Percentiles rank a stretch among this genome's conserved stretches.
Conservation (phyloP, 2,797 vertebrate species). For the Melanotaenia nigrans region DNA sequence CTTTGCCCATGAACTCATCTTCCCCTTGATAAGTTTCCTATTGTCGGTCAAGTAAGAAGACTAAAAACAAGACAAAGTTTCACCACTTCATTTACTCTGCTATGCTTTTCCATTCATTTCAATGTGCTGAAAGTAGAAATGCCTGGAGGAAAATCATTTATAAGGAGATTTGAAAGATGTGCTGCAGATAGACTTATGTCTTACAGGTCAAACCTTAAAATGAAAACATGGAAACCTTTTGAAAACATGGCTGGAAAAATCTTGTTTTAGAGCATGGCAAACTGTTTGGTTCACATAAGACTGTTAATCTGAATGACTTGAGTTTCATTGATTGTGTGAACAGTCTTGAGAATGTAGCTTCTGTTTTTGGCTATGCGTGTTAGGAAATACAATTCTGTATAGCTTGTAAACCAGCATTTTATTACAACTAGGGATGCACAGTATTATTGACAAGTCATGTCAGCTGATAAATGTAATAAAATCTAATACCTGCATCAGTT, state of each 20-base stretch:
- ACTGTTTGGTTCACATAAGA: neutral
- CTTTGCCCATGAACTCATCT: too few species aligned
- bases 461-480: neutral
- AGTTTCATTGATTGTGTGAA: neutral
- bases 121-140: neutral
- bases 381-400: neutral
- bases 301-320: neutral
- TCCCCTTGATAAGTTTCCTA: too few species aligned
- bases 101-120: neutral
- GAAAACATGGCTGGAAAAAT: too few species aligned
- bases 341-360: neutral
- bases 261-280: too few species aligned
- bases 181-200: too few species aligned
- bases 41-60: too few species aligned
- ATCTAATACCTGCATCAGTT: neutral
- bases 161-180: neutral
- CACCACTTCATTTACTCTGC: neutral
- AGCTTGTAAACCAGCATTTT: neutral
- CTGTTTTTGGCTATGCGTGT: neutral
- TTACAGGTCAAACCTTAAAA: too few species aligned
- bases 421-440: neutral
- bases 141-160: neutral
- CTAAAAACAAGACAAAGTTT: conserved; percentile 35
- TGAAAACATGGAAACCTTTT: neutral
- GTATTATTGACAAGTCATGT: neutral